These are phyloP conservation scores for Misgurnus anguillicaudatus DNA, from an alignment of 2,113 vertebrate species.

Conservation along the genomic window DNA sequence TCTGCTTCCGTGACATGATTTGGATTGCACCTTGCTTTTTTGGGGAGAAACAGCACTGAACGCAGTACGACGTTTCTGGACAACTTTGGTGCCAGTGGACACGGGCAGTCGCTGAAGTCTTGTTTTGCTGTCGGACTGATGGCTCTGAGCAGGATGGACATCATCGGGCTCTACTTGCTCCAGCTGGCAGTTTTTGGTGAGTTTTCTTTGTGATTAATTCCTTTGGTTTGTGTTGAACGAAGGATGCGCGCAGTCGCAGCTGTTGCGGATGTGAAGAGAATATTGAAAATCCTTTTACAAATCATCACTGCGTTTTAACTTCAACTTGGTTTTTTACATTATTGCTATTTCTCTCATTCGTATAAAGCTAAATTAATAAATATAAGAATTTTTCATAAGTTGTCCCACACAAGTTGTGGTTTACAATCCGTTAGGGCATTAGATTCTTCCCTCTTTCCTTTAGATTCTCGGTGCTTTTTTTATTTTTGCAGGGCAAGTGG, in stretches of 20 bases:
- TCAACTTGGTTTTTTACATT: neutral
- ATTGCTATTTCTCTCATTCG: neutral
- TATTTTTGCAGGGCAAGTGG: neutral
- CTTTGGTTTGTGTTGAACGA: conserved; percentile 27
- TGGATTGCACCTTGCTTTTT: conserved; percentile 46
- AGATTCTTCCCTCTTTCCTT: neutral
- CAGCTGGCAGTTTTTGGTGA: conserved; percentile 55
- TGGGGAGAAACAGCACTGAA: conserved; percentile 47
- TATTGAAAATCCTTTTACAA: neutral
- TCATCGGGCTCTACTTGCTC: conserved; percentile 51
- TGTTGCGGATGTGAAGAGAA: conserved; percentile 39
- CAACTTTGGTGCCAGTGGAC: conserved; percentile 52
- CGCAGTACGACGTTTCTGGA: conserved; percentile 29
- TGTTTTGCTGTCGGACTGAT: conserved; percentile 37
- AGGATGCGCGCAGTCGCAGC: conserved; percentile 28
- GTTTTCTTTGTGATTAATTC: conserved; percentile 41
- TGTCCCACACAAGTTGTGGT: neutral
- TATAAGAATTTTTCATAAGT: neutral
- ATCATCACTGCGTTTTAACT: neutral
- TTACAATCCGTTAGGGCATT: conserved; percentile 34
- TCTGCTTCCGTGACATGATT: conserved; percentile 30
- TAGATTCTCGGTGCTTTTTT: neutral
- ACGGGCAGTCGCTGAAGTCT: conserved; percentile 46
- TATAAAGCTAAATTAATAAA: too few species aligned
- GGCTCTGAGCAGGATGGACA: conserved; percentile 53